Evolutionary conservation across 1,140 invertebrate genomes (phyloP), one percentile per base, ranked within the genome.

Genomic region (Drosophila lowei): DNA sequence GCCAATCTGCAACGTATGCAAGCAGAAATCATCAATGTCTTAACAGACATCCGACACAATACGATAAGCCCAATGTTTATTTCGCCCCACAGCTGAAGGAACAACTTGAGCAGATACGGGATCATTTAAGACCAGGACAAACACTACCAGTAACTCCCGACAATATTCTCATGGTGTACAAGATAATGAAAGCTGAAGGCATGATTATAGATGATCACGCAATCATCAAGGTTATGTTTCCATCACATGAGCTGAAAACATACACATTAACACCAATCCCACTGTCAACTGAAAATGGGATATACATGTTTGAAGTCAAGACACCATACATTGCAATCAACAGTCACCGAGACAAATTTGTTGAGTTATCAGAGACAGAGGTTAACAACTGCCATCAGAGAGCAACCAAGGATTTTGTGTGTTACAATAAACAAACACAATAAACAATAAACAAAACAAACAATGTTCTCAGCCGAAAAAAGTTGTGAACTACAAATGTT

Each of bases 201-300:
- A 16, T 15, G 2, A 38, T 38, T 5, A 16, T 53, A 7, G 34
- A 38, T 2, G 9, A 53, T 5, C 38, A 16, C 11, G 21, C 23
- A 9, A 42, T 55, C 7, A 55, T 55, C 18, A 55, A 23, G 15
- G 38, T 55, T n/a, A 55, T 6, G 0, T 25, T 55, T 21, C 21
- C 53, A 21, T 55, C 28, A 3, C 15, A 52, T 5, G 4, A 30
- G 9, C 15, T 52, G 7, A 28, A 52, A 4, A 34, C 34, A n/a
- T 52, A 34, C 15, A 34, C 8, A 16, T 9, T 34, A 6, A 13
- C 28, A 16, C 15, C 49, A 9, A 50, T 50, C 28, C 23, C 48
- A 30, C 25, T 3, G 15, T 1, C 15, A n/a, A 7, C 13, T 50
- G n/a, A 50, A 15, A n/a, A 50, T 30, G 25, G 23, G n/a, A 50